Conservation (phyloP, 2,888 invertebrate genomes). For the Diachrysia chrysitis region DNA sequence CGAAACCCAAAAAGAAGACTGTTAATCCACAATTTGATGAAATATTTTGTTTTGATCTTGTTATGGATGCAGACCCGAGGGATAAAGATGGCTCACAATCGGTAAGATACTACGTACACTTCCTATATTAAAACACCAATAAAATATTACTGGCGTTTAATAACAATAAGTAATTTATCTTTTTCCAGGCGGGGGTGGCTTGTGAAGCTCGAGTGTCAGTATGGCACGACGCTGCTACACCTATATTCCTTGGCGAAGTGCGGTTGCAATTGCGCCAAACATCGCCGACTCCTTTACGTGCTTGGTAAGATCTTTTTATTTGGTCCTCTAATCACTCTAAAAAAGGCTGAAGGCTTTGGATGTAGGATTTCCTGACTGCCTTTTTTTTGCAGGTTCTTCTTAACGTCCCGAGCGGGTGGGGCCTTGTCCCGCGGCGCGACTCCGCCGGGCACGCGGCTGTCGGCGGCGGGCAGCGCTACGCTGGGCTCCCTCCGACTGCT, state of each 20-base stretch:
- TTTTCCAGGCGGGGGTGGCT: constrained; percentile 90
- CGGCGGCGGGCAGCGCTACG: constrained; percentile 86
- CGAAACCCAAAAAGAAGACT: constrained; percentile 96
- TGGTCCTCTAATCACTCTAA: background rate
- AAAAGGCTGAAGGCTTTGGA: background rate
- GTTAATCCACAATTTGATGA: constrained; percentile 97
- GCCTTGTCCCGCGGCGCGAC: constrained; percentile 92
- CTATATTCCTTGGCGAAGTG: constrained; percentile 96
- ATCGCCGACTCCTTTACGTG: constrained; percentile 84
- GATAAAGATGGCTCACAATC: constrained; percentile 88
- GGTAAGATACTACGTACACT: constrained; percentile 70
- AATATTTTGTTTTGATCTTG: constrained; percentile 93
- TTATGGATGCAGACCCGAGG: constrained; percentile 89
- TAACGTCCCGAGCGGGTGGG: constrained; percentile 89
- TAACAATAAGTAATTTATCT: background rate
- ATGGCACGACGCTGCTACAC: constrained; percentile 96
- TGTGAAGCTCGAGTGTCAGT: constrained; percentile 94
- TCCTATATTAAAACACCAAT: background rate
- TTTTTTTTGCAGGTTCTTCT: constrained; percentile 90
- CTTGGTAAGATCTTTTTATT: constrained; percentile 91
- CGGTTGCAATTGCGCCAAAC: constrained; percentile 93
- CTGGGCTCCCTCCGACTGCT: constrained; percentile 95
- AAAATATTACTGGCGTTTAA: background rate
- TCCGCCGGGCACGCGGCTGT: constrained; percentile 92
- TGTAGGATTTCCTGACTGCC: too few species aligned